Evolutionary conservation across 2,797 vertebrate species (phyloP).

Genomic region (Lithobates pipiens): DNA sequence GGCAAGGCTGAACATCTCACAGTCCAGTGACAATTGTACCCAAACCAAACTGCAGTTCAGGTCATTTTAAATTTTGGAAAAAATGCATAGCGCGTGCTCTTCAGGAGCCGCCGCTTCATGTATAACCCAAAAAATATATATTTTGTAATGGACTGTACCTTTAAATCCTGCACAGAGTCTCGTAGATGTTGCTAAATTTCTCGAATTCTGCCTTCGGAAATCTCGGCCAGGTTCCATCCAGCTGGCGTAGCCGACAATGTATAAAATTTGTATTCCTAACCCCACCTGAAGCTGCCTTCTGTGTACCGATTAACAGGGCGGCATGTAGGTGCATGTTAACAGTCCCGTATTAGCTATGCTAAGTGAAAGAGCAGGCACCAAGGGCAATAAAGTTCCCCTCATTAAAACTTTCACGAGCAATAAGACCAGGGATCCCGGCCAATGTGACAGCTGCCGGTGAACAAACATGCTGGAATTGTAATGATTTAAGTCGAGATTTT

Average conservation of each 20-base stretch:
- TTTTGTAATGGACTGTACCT: too few relatives aligned
- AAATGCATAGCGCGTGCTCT: too few relatives aligned
- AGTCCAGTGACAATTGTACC: too few relatives aligned
- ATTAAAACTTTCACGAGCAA: slow-evolving; percentile 7
- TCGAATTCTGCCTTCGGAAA: too few relatives aligned
- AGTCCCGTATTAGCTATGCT: background rate
- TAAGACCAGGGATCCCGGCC: background rate
- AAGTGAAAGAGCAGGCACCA: background rate
- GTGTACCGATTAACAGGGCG: slow-evolving; percentile 31
- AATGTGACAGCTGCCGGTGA: background rate
- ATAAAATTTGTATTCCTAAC: background rate
- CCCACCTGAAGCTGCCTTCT: background rate
- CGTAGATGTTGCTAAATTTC: too few relatives aligned
- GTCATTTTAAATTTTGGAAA: too few relatives aligned
- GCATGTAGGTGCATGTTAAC: slow-evolving; percentile 28
- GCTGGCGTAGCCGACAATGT: background rate
- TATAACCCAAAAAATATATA: too few relatives aligned
- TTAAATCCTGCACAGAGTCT: too few relatives aligned
- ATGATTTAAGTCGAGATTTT: slow-evolving; percentile 19
- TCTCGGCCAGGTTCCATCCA: background rate
- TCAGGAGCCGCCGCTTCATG: too few relatives aligned
- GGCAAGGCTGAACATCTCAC: too few relatives aligned
- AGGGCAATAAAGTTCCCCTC: background rate
- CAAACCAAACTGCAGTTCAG: too few relatives aligned
- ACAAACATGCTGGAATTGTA: slow-evolving; percentile 19